Evolutionary conservation across 2,113 vertebrate genomes (phyloP).

Genomic region (Oncorhynchus kisutch): DNA sequence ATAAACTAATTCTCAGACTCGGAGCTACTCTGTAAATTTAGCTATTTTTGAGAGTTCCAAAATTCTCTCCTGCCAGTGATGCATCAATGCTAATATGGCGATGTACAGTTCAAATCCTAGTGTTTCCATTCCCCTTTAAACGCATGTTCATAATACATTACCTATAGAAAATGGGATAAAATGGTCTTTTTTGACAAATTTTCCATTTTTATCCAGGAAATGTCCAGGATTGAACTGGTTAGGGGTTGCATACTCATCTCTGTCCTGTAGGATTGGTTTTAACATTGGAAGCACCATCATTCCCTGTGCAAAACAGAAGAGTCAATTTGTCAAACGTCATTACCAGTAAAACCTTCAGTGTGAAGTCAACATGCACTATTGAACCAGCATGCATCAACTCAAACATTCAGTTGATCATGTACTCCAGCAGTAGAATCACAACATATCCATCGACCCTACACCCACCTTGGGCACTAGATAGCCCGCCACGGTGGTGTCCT

Average conservation of each 20-base stretch:
- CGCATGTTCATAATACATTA: neutral
- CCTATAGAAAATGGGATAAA: constrained; percentile 43
- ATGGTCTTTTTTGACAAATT: constrained; percentile 33
- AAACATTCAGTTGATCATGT: no score
- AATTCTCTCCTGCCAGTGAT: no score
- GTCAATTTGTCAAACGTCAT: neutral
- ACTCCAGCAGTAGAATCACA: neutral
- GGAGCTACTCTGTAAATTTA: no score
- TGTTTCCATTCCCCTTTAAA: no score
- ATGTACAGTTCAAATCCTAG: no score
- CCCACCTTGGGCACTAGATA: constrained; percentile 43
- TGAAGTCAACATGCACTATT: no score
- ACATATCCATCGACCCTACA: neutral
- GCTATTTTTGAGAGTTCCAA: no score
- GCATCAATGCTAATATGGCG: no score
- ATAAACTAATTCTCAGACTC: no score
- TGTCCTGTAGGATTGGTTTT: constrained; percentile 30
- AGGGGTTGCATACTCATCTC: constrained; percentile 21
- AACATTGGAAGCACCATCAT: constrained; percentile 34
- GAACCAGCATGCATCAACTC: no score
- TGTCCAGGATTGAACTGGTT: constrained; percentile 34
- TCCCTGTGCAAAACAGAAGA: constrained; percentile 44
- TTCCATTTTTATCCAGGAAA: constrained; percentile 37
- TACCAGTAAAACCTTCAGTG: neutral
- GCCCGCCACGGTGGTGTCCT: constrained; percentile 46